Conservation (phyloP, 2,888 invertebrate genomes). For the Branchellion lobata region DNA sequence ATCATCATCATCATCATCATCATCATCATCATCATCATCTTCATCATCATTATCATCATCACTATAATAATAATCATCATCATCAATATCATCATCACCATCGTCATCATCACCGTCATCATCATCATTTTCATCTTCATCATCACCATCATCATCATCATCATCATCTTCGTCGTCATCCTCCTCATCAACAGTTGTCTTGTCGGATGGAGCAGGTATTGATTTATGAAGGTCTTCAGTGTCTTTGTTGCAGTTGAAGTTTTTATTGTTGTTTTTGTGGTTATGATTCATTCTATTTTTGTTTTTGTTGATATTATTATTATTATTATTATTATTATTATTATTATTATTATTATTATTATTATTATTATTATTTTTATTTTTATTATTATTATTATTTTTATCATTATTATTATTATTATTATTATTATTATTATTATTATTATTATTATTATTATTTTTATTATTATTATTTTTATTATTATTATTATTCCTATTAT, state of each 20-base stretch:
- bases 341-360: background rate
- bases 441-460: background rate
- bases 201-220: background rate
- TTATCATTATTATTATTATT: background rate
- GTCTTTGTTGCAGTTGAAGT: background rate
- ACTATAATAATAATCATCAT: background rate
- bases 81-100: background rate
- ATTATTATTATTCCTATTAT: background rate
- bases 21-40: background rate
- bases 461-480: background rate
- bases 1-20: constrained; percentile 15
- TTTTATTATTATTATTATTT: background rate
- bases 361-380: background rate
- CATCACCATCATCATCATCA: background rate
- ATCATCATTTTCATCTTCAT: background rate
- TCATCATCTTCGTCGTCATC: background rate
- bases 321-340: background rate
- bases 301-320: background rate
- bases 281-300: background rate
- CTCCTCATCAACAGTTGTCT: background rate
- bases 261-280: background rate
- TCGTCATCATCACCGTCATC: background rate
- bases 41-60: background rate
- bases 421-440: background rate
- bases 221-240: background rate